phyloP scores from a whole-genome alignment of 1,140 invertebrate species.

The Aradophagus sp. region DNA sequence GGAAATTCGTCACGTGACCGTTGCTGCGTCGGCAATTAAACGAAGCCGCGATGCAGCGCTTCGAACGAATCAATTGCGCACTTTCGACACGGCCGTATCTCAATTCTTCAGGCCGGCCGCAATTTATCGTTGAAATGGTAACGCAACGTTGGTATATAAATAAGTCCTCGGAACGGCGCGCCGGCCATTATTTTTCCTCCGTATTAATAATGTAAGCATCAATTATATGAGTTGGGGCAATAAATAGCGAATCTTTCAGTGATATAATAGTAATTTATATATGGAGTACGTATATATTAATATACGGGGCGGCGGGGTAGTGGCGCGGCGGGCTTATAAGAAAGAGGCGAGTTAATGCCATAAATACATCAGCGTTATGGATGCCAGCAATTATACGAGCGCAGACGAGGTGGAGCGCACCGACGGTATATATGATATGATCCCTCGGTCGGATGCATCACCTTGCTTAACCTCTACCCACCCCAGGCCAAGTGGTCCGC shows the following conservation, averaged over 20 bases:
- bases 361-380: slow-evolving; percentile 75
- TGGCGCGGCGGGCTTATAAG: slow-evolving; percentile 61
- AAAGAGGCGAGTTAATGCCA: slow-evolving; percentile 74
- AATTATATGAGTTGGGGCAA: slow-evolving; percentile 42
- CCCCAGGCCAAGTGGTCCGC: slow-evolving; percentile 64
- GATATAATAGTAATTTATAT: slow-evolving; percentile 55
- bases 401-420: slow-evolving; percentile 69
- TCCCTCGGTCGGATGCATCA: slow-evolving; percentile 64
- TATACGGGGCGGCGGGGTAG: slow-evolving; percentile 25
- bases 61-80: no score
- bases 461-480: slow-evolving; percentile 60
- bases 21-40: no score
- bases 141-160: no score
- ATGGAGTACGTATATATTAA: slow-evolving; percentile 49
- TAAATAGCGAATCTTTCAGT: slow-evolving; percentile 52
- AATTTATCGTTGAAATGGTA: no score
- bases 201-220: slow-evolving; percentile 51
- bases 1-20: no score
- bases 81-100: no score
- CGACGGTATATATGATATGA: slow-evolving; percentile 62
- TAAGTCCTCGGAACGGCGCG: slow-evolving; percentile 20
- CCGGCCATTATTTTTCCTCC: slow-evolving; percentile 28
- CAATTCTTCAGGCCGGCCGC: no score
- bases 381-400: slow-evolving; percentile 75
- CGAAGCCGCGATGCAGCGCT: no score